phyloP scores from a whole-genome alignment of 2,113 vertebrate genomes.

The Tragelaphus buxtoni region DNA sequence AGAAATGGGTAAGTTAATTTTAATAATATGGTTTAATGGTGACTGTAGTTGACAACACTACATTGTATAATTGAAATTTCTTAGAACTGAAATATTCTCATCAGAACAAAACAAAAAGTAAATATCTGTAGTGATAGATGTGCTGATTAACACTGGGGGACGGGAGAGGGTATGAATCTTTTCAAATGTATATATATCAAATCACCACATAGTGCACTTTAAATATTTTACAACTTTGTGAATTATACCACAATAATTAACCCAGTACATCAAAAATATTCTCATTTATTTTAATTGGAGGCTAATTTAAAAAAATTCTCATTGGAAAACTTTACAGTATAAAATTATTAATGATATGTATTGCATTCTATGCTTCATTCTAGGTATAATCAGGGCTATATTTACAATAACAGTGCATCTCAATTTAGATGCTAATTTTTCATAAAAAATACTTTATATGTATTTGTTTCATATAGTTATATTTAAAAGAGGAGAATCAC shows the following conservation, averaged over 20 bases:
- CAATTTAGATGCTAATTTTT: not conserved
- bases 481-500: not conserved
- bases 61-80: not conserved
- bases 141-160: not conserved
- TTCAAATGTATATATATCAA: not conserved
- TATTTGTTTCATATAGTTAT: not conserved
- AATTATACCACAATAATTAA: not conserved
- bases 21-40: not conserved
- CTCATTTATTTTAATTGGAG: not conserved
- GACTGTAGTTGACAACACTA: not conserved
- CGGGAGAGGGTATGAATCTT: not conserved
- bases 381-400: not conserved
- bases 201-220: not conserved
- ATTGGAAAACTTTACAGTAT: not conserved
- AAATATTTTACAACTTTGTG: not conserved
- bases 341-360: not conserved
- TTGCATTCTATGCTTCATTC: not conserved
- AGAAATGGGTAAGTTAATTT: not conserved
- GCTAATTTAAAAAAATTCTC: not conserved
- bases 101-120: not conserved
- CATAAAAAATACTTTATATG: not conserved
- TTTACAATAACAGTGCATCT: not conserved
- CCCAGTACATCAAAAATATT: not conserved
- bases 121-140: not conserved
- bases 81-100: not conserved